Evolutionary conservation across 2,888 invertebrate genomes (phyloP), one percentile per base, ranked within the genome.

Genomic region (Xylophagus ater): DNA sequence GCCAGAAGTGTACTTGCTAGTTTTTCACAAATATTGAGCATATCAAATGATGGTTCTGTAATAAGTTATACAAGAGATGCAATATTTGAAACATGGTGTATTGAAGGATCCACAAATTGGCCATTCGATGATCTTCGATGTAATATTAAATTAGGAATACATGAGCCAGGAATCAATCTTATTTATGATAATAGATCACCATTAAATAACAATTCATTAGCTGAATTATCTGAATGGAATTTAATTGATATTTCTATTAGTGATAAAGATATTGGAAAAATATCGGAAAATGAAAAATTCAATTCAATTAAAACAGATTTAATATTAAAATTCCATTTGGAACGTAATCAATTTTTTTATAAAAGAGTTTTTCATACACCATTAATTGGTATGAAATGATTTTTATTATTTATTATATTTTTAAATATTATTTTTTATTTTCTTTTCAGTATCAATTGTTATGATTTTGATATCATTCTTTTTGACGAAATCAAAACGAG

Each of bases 111-210:
- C 1, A 47, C 51, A 13, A 54, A 60, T 46, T 64, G 64, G 64
- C 64, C 64, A 14, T 52, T 53, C 26, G 63, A 64, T 40, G 50
- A 49, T 10, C 43, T 58, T 9, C 44, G 46, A 5, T 64, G 63
- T 35, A 53, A 53, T n/a, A 49, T 63, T 4, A 40, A 51, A 8
- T 26, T 63, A 25, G 56, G 57, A 34, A n/a, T 19, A 10, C 20
- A 33, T 28, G 29, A 28, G 4, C 17, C 23, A 9, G 5, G 13
- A 4, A 10, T 41, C 5, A 34, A 33, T 17, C 20, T 41, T 19
- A 19, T 41, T 12, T 25, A 41, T 12, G 37, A 37, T 24, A 36
- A 32, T 20, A 28, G 7, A 9, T 20, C 33, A 28, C 28, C 33
- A 18, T n/a, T 13, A n/a, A 26, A 12, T 26, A n/a, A n/a, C 26